These are phyloP conservation scores for Piaya cayana DNA, from an alignment of 2,113 vertebrate genomes.

Conservation along the genomic window DNA sequence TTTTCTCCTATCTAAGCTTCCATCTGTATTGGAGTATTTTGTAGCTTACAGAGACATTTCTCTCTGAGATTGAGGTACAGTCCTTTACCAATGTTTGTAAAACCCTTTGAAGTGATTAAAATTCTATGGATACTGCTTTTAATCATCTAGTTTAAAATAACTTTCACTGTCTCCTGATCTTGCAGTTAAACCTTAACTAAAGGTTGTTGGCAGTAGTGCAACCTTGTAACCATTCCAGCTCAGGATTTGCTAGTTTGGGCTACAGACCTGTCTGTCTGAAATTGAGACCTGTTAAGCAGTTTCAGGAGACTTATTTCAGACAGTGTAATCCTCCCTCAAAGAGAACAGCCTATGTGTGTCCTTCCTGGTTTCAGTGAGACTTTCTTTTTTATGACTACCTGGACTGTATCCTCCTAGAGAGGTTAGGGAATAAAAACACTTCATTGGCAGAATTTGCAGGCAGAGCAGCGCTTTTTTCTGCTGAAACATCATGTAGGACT, in stretches of 20 bases:
- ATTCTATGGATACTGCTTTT: background rate
- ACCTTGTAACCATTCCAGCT: background rate
- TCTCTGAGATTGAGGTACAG: accelerated
- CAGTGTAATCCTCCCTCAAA: background rate
- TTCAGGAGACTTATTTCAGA: background rate
- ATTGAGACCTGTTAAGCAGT: background rate
- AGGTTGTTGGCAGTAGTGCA: background rate
- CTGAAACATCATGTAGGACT: background rate
- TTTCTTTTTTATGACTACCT: background rate
- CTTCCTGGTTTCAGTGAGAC: background rate
- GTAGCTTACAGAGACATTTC: background rate
- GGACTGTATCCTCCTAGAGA: background rate
- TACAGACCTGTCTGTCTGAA: background rate
- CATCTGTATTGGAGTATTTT: background rate
- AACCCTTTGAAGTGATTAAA: background rate
- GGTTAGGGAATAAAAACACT: background rate
- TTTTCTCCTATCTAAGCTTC: background rate
- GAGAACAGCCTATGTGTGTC: accelerated
- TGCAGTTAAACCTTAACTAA: background rate
- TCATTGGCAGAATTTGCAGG: background rate
- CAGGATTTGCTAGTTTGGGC: background rate
- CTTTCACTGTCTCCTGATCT: background rate
- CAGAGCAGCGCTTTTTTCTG: background rate
- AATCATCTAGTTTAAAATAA: background rate
- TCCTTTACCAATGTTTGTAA: background rate